These are phyloP conservation scores for Nyctalus aviator DNA, from an alignment of 2,797 vertebrate genomes.

Conservation along the genomic window DNA sequence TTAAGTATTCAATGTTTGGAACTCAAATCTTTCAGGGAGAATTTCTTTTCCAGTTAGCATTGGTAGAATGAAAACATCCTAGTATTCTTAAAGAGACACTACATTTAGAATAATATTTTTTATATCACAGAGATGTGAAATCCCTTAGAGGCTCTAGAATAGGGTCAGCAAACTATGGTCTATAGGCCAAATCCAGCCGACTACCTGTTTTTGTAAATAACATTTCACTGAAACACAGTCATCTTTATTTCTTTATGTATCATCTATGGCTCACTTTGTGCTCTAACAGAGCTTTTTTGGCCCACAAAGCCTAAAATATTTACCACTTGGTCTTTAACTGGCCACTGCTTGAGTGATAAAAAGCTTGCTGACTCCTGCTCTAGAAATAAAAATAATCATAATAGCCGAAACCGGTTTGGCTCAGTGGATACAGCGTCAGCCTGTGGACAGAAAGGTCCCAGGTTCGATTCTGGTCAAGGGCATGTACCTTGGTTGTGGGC, in stretches of 20 bases:
- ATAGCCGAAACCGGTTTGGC: no score
- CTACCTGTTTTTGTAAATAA: background rate
- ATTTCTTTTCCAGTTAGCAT: slow-evolving; percentile 1
- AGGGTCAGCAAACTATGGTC: background rate
- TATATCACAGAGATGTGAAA: background rate
- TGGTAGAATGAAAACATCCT: background rate
- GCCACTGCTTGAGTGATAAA: background rate
- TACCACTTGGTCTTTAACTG: background rate
- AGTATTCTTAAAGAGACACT: slow-evolving; percentile 14
- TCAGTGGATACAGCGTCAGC: no score
- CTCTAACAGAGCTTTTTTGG: background rate
- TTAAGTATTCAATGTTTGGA: slow-evolving; percentile 59
- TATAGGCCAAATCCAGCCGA: background rate
- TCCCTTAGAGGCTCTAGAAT: background rate
- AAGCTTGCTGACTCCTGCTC: background rate
- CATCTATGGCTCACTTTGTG: background rate
- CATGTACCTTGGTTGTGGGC: no score
- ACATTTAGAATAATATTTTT: background rate
- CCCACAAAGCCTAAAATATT: background rate
- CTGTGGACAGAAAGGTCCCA: no score
- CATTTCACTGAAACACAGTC: background rate
- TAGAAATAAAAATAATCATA: background rate
- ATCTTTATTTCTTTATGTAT: background rate
- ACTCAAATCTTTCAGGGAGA: slow-evolving; percentile 14
- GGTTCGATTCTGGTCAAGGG: no score